Evolutionary conservation across 2,113 vertebrate genomes (phyloP), one percentile per base, ranked within the genome.

Genomic region (Poeciliopsis retropinna): DNA sequence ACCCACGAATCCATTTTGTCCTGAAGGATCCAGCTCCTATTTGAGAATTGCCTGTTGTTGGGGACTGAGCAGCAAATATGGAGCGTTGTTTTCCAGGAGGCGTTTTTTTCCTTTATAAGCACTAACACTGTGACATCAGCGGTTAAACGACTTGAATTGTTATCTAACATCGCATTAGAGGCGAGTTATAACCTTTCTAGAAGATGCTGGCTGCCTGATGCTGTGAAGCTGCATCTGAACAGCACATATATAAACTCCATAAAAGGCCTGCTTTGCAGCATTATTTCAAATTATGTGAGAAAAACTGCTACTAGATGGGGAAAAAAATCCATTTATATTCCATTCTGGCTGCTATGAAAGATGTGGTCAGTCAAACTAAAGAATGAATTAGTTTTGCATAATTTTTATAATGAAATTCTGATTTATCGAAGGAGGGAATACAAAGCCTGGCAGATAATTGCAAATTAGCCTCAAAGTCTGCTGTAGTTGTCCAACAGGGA

Each of bases 331-430:
- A 0, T 47, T 44, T 19, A 8, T 31, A 54, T 31, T 60, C 67
- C 64, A n/a, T 67, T 14, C 62, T 61, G 29, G 37, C 44, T 19
- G 27, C 57, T 57, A 2, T 85, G 37, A 39, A 39, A 39, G 37
- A 39, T 41, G 39, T 41, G 13, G 39, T 41, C 39, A 41, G 14
- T 41, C 11, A 77, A 86, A 57, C 64, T 72, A 64, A 64, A 80
- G 25, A 87, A 82, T 78, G 88, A 78, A 67, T 64, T 69, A 44
- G 66, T 63, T 74, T 88, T 67, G 82, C 81, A 76, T 41, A 57
- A 84, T 88, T 87, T 82, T 74, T 76, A 79, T 89, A 61, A 81
- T 83, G 66, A 77, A 51, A 69, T 70, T 84, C 81, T 70, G 77
- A 91, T 86, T 79, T 86, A 82, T 87, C 17, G 9, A 70, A 78